Base-by-base conservation (phyloP, 2,113 vertebrate species). In the Tetrao urogallus region DNA sequence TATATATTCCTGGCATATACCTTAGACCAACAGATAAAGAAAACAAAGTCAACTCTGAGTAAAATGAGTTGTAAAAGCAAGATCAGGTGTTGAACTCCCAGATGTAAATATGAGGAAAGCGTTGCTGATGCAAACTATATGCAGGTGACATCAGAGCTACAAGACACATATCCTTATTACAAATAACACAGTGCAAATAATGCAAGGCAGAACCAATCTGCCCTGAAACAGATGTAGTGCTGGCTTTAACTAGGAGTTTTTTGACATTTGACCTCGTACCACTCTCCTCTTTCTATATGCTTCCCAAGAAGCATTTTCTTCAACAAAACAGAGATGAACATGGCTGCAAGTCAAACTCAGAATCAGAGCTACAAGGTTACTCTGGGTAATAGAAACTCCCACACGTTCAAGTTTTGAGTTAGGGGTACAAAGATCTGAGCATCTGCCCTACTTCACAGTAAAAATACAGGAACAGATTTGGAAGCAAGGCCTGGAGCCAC, bases 11-110 rank as follows among this genome's bases (percentile, higher is more conserved):
- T 36, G 58, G 7, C 21, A n/a, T 56, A 48, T 56, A 40, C 24
- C 27, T 92, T 66, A 76, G 30, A 21, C 14, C 38, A 74, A 28
- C 0, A 0, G 0, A 77, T 19, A 74, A 83, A 60, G 67, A 60
- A 88, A 79, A 77, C 9, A 47, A 82, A 77, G 20, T 10, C 9
- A 65, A 30, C 5, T 66, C 66, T 70, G n/a, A 66, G 27, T 27
- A 61, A 60, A 75, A 3, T 32, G 48, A 70, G 12, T 3, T 6
- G 8, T 13, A 74, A 90, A 65, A 90, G 50, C 20, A 66, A 18
- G 22, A 4, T 70, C 45, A 50, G 63, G 20, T 45, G 42, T 36
- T 77, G 56, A 93, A 81, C 2, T 71, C 30, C 27, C 25, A 54
- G 9, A 21, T 3, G 2, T 25, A 58, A 58, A 66, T 60, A 34